Evolutionary conservation across 2,888 invertebrate genomes (phyloP), one percentile per base, ranked within the genome.

Genomic region (Agrochola circellaris): DNA sequence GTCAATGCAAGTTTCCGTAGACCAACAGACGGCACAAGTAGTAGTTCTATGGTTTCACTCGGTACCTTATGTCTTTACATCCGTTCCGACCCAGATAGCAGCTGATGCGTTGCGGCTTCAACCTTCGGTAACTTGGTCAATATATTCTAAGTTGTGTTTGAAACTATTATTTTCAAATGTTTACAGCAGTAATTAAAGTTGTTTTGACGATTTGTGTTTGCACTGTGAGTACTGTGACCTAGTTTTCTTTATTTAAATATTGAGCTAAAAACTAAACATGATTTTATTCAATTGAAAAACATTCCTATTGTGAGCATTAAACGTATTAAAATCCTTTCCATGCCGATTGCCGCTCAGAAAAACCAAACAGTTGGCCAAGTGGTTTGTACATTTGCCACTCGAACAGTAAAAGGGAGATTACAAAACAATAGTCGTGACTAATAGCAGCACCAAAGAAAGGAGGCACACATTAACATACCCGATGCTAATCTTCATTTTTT

Each of bases 21-120:
- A 85, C 73, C 62, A 48, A 67, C 76, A 72, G 42, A 69, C 65
- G 58, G 67, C 56, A 65, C 78, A 70, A 79, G 75, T 60, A 75
- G 80, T 77, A 79, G 75, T 86, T 79, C 82, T 93, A 93, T 89
- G 93, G 93, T 91, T 93, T 94, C 93, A 86, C 89, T 87, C 79
- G 79, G 83, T 86, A 86, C 89, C 79, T 90, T 87, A 90, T 87
- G 89, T 85, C 90, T 90, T 88, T 87, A 87, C 83, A 89, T 90
- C 86, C 86, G 82, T 81, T 79, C 81, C 88, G 92, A 91, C 93
- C 93, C 89, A 93, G 89, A 90, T 93, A 88, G 38, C 82, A 86
- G 85, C 70, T 89, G 89, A 89, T 89, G 93, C 93, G 90, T 89
- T 85, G 82, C 86, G 79, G 81, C 85, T 86, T 81, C 85, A 92